These are phyloP conservation scores for Beroe ovata DNA, from an alignment of 37 sponge, comb jelly and placozoan species.

Conservation along the genomic window DNA sequence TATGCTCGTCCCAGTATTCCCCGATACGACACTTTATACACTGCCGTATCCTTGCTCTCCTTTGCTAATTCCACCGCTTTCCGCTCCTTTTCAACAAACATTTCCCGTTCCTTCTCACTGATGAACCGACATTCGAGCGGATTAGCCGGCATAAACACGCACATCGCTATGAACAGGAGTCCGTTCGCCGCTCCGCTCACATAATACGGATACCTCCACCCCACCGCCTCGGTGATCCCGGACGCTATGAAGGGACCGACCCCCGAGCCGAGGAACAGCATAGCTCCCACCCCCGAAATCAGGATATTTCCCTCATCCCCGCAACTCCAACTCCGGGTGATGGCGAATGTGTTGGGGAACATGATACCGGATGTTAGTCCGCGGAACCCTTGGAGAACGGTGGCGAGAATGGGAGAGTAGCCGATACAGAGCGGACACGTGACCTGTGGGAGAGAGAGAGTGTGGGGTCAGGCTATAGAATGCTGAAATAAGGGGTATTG, in stretches of 20 bases:
- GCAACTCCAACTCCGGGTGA: neutral
- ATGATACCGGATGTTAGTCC: neutral
- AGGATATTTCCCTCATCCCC: conserved; percentile 2
- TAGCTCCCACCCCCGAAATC: neutral
- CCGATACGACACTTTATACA: neutral
- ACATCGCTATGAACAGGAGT: neutral
- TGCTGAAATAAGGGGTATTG: too few relatives aligned
- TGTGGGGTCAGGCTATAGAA: too few relatives aligned
- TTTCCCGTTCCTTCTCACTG: neutral
- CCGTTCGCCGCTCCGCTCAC: neutral
- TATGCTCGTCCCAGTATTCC: neutral
- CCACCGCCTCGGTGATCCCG: neutral
- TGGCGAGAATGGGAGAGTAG: neutral
- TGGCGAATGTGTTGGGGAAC: neutral
- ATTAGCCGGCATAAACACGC: neutral
- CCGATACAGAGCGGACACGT: neutral
- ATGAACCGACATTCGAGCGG: neutral
- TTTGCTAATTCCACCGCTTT: neutral
- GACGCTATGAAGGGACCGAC: neutral
- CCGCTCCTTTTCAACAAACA: neutral
- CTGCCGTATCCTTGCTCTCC: neutral
- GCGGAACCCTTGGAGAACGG: neutral
- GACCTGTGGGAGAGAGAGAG: neutral
- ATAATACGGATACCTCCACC: conserved; percentile 15
- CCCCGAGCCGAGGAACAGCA: neutral